These are phyloP conservation scores for Trematocara zebra DNA, from an alignment of 2,113 vertebrate species.

Conservation along the genomic window DNA sequence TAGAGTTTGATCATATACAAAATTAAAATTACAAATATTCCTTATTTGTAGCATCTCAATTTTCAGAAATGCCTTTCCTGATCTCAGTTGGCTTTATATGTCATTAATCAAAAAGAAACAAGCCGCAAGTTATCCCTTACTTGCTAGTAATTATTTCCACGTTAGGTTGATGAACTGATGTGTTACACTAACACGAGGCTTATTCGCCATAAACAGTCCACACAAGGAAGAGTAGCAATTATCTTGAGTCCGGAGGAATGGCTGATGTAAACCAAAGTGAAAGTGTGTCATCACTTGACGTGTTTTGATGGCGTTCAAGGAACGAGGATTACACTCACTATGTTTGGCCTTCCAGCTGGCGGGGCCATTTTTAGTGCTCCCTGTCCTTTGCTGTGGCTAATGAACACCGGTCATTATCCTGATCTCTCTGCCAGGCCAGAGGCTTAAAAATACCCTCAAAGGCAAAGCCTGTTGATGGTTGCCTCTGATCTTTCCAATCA, in stretches of 20 bases:
- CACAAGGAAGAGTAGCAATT: not conserved
- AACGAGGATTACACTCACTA: slow-evolving; percentile 10
- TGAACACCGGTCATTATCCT: slow-evolving; percentile 44
- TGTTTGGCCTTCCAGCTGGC: slow-evolving; percentile 50
- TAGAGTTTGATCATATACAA: not conserved
- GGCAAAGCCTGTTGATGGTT: slow-evolving; percentile 24
- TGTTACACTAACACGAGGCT: not conserved
- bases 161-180: not conserved
- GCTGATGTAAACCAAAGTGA: slow-evolving; percentile 38
- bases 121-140: not conserved
- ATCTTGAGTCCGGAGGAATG: not conserved
- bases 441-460: slow-evolving; percentile 48
- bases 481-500: slow-evolving; percentile 49
- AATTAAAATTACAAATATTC: not conserved
- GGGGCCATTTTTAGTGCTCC: slow-evolving; percentile 45
- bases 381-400: slow-evolving; percentile 47
- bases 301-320: slow-evolving; percentile 29
- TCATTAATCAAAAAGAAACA: not conserved
- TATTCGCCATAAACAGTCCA: not conserved
- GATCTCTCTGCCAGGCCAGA: slow-evolving; percentile 27
- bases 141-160: not conserved
- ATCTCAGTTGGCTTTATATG: not conserved
- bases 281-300: slow-evolving; percentile 34
- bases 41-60: not conserved
- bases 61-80: not conserved